Evolutionary conservation across 2,888 invertebrate species (phyloP).

Genomic region (Willowsia nigromaculata): DNA sequence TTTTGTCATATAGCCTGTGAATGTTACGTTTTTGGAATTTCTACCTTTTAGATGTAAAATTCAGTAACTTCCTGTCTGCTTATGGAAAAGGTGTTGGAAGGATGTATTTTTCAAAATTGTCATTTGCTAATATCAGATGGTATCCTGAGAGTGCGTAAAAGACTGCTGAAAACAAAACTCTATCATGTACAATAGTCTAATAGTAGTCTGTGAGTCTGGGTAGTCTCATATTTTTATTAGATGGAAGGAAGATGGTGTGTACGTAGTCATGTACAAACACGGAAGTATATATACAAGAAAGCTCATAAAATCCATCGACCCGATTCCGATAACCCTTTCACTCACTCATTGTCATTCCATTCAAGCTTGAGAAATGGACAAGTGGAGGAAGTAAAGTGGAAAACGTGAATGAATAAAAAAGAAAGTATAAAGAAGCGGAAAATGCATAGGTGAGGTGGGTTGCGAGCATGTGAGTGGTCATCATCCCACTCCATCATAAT

Average conservation of each 20-base stretch:
- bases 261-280: conserved; percentile 12
- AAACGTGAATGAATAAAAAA: conserved; percentile 26
- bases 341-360: conserved; percentile 60
- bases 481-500: conserved; percentile 46
- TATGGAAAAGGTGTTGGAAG: neutral
- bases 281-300: conserved; percentile 17
- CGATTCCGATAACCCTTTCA: conserved; percentile 49
- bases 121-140: neutral
- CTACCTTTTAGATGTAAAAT: neutral
- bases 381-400: conserved; percentile 42
- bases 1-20: neutral
- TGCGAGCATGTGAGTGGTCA: conserved; percentile 10
- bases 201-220: no score
- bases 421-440: neutral
- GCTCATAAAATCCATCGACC: conserved; percentile 60
- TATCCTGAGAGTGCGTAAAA: neutral
- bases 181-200: no score
- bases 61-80: neutral
- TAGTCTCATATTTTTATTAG: neutral
- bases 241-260: conserved; percentile 3
- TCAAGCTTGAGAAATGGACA: conserved; percentile 45
- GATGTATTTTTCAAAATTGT: neutral
- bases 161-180: no score
- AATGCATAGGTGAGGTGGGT: neutral
- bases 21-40: neutral